Base-by-base conservation (phyloP, 1,140 invertebrate genomes). In the Onthophagus taurus region DNA sequence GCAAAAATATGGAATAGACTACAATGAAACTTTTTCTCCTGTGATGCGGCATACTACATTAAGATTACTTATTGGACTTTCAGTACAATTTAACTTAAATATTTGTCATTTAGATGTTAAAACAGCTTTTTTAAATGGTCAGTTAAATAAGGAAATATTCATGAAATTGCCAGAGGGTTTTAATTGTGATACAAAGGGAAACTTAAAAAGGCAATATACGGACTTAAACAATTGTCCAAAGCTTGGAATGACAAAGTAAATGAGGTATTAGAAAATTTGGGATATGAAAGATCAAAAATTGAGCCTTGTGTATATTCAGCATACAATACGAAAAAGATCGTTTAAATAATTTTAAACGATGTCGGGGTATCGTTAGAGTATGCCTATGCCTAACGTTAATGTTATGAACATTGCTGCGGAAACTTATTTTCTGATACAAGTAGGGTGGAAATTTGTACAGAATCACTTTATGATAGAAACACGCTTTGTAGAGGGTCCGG, bases 151-250 rank as follows among this genome's bases (percentile, higher is more conserved):
- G 34, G 44, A 47, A 2, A 49, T 59, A 9, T 55, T 55, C 13
- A 51, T 53, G 34, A 17, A 50, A 14, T 31, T 24, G 30, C 51
- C 51, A 9, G 47, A 39, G 24, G 36, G 36, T 23, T 12, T 39
- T 23, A 42, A 29, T 16, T 9, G 5, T 12, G 39, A 17, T 30
- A n/a, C 36, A 31, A 47, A 55, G 26, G 48, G 60, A 48, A 49
- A 48, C 48, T 66, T 24, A 60, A 62, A 24, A 58, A 59, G 42
- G 50, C 54, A 8, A 49, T 68, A 14, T 65, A 67, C 58, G 61
- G 61, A 0, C 45, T 65, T 5, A 65, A 64, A 51, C 56, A 64
- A 39, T 48, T 55, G 0, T 45, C 54, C 21, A 30, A 56, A 2
- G 42, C 47, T 31, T 67, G 57, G 60, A 57, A 63, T 47, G 31